Evolutionary conservation across 2,113 vertebrate genomes (phyloP).

Genomic region (Pontoporia blainvillei): DNA sequence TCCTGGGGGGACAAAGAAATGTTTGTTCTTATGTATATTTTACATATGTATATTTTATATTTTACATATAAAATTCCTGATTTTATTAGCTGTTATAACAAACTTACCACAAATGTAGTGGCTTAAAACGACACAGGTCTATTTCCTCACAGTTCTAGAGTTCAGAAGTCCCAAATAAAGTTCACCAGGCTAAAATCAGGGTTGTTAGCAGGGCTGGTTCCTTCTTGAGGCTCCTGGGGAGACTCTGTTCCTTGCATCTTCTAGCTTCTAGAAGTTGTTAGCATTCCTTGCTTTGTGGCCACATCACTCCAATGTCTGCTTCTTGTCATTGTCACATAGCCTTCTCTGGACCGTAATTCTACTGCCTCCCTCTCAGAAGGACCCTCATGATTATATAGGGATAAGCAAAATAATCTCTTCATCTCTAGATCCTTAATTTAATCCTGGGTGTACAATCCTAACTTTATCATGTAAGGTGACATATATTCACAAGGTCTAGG

Average conservation of each 20-base stretch:
- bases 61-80: background rate
- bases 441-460: background rate
- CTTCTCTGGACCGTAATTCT: background rate
- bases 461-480: background rate
- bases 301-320: background rate
- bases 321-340: background rate
- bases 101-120: background rate
- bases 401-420: background rate
- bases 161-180: background rate
- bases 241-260: background rate
- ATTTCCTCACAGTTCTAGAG: background rate
- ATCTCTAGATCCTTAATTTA: background rate
- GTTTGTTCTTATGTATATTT: background rate
- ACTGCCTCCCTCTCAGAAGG: background rate
- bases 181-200: background rate
- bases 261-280: background rate
- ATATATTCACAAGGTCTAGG: background rate
- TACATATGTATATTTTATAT: too few species aligned
- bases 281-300: background rate
- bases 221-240: background rate
- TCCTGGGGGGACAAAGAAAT: background rate
- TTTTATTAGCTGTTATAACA: background rate
- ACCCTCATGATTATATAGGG: background rate
- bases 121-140: background rate
- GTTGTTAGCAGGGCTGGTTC: background rate